Base-by-base conservation (phyloP, 2,888 invertebrate species). In the Drosophila birchii region DNA sequence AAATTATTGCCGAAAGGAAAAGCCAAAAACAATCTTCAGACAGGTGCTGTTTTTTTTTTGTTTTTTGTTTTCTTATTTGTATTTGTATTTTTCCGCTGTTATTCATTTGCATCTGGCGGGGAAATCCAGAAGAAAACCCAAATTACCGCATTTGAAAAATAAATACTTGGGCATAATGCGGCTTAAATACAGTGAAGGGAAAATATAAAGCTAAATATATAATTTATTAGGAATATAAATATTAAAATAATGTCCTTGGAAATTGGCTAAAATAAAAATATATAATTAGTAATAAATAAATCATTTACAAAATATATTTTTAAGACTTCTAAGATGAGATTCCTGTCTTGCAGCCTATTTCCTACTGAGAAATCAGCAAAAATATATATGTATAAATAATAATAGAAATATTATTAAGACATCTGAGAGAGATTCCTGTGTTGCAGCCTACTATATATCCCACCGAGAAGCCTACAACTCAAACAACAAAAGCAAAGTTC, bases 81-180 rank as follows among this genome's bases (percentile, higher is more conserved):
- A 29, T 53, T 53, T 55, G 20, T 32, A n/a, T 56, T 61, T 56
- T 59, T 32, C 34, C 12, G 32, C 14, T 44, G 32, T 36, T 69
- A 54, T 67, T 67, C 67, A 67, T 67, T 67, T 67, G 56, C 69
- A 67, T 67, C 67, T 56, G 45, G 44, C 64, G 45, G 26, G n/a
- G 34, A 45, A 74, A 63, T 36, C 57, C 64, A 39, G 47, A 51
- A 66, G 73, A 81, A 79, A 81, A 75, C 64, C 86, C 75, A 85
- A 87, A 82, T 88, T 85, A 78, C 83, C 82, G 86, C 88, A 82
- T 82, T 80, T 75, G 72, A 62, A 78, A 70, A 67, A 72, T 61
- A 75, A 73, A 73, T 73, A 57, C 51, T 39, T 23, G 36, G 62
- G 56, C 44, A 55, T 38, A 53, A 53, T 32, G 18, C 26, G 55